Evolutionary conservation across 2,113 vertebrate genomes (phyloP), one percentile per base, ranked within the genome.

Genomic region (Phycodurus eques): DNA sequence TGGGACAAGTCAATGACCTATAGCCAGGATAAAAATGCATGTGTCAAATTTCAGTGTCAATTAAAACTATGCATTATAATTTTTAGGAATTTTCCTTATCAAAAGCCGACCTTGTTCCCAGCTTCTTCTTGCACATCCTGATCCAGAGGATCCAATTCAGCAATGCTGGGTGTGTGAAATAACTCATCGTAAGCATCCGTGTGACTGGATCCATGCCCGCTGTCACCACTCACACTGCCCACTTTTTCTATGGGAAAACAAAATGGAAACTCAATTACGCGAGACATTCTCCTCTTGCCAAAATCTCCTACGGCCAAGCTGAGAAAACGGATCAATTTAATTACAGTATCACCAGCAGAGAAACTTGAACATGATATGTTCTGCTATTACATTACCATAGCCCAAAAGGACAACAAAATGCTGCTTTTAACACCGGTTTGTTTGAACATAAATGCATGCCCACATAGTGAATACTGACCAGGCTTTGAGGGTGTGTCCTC

Each of bases 1-100:
- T 95, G 95, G 72, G 98, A 99, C 72, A 99, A 91, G 87, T 99
- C 95, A 1, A 99, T 96, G 65, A 92, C 88, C 90, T 91, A 64
- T 3, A 77, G 63, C 62, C 19, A 56, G 11, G 49, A 27, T 68
- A 75, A 1, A 67, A 27, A 56, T 22, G 70, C 8, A 49, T 4
- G 20, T 46, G 31, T 22, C 70, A 68, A 49, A 39, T 39, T 39
- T 39, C 35, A 39, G 35, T 39, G 49, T 14, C 46, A 10, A 14
- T 71, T 20, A 46, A 44, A 61, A 39, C 5, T 17, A 51, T 39
- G 60, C 2, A 61, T 4, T 13, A 2, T 63, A 47, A 69, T 64
- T 73, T 68, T 43, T 61, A 54, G 2, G 17, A 57, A 68, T n/a
- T 62, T 1, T 42, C 56, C 71, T 73, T 65, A 27, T 44, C 43